Percentiles rank a stretch among this genome's conserved stretches.
Evolutionary conservation across 2,113 vertebrate species (phyloP).

Genomic region (Cettia cetti): DNA sequence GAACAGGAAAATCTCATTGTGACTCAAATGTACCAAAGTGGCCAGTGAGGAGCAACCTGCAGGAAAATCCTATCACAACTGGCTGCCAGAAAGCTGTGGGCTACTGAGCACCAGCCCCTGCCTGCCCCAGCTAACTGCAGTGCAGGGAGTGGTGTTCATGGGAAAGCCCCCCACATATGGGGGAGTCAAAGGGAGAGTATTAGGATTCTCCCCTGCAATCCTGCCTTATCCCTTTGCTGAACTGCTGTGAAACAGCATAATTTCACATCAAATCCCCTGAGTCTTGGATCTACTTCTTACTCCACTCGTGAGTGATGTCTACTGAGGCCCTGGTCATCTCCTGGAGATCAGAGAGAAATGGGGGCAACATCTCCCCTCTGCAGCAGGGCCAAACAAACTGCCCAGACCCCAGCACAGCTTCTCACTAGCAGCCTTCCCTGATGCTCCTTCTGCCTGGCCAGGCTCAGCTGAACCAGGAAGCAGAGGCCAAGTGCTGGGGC

Average conservation of each 20-base stretch:
- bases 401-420: neutral
- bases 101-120: neutral
- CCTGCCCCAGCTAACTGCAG: neutral
- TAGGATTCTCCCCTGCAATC: neutral
- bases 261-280: neutral
- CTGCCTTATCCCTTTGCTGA: neutral
- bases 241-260: fast-evolving
- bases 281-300: neutral
- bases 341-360: neutral
- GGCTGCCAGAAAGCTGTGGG: neutral
- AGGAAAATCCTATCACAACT: neutral
- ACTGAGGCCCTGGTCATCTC: neutral
- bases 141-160: fast-evolving
- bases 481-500: neutral
- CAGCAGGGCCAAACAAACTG: neutral
- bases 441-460: neutral
- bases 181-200: neutral
- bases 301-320: neutral
- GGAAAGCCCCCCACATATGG: neutral
- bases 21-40: neutral
- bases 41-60: neutral
- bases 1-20: neutral
- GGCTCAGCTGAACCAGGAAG: neutral
- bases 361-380: neutral
- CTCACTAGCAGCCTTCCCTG: neutral